These are phyloP conservation scores for Aphelinus atriplicis DNA, from an alignment of 1,140 invertebrate species.

Conservation along the genomic window DNA sequence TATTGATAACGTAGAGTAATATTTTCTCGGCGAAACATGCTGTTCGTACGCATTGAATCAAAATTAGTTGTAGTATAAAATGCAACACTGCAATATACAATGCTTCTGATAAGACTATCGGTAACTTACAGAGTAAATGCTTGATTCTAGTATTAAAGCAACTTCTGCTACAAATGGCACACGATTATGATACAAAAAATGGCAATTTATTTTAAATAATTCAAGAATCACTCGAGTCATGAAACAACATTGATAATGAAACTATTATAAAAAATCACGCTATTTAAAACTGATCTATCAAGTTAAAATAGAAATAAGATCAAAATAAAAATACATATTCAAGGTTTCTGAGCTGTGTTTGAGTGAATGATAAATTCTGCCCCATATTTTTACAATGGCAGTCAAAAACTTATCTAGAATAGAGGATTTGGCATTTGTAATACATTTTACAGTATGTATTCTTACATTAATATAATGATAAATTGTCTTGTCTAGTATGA, in stretches of 20 bases:
- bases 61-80: slow-evolving; percentile 31
- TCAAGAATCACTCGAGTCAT: neutral
- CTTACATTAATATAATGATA: too few relatives aligned
- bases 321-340: too few relatives aligned
- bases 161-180: slow-evolving; percentile 35
- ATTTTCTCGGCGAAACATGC: slow-evolving; percentile 26
- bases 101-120: slow-evolving; percentile 20
- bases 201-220: slow-evolving; percentile 25
- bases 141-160: slow-evolving; percentile 26
- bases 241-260: neutral
- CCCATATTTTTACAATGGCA: neutral
- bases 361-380: too few relatives aligned
- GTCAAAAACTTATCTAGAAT: too few relatives aligned
- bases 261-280: slow-evolving; percentile 26
- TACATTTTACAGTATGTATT: too few relatives aligned
- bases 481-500: too few relatives aligned
- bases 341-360: too few relatives aligned
- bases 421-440: too few relatives aligned
- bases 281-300: slow-evolving; percentile 29
- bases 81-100: slow-evolving; percentile 37
- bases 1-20: slow-evolving; percentile 31
- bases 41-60: slow-evolving; percentile 19
- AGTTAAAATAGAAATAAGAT: slow-evolving; percentile 6
- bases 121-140: slow-evolving; percentile 29
- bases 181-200: slow-evolving; percentile 28